Evolutionary conservation across 2,888 invertebrate genomes (phyloP), one percentile per base, ranked within the genome.

Genomic region (Torymus auratus): DNA sequence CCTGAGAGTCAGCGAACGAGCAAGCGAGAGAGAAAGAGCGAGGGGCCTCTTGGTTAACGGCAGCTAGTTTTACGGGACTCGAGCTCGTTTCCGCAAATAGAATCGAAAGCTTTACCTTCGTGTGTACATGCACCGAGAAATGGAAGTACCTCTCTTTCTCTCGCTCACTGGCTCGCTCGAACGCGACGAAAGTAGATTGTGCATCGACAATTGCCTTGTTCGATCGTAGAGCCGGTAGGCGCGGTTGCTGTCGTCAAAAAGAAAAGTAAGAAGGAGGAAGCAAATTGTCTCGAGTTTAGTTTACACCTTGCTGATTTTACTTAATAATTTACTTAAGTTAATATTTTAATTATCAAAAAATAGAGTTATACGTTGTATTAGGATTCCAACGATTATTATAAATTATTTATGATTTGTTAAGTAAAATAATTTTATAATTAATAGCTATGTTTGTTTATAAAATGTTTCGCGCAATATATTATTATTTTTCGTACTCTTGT

Each of bases 11-110:
- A 41, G 41, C 41, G 41, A 41, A 10, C 41, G 41, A 41, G 41
- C 41, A 7, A 41, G 41, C 7, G 41, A 41, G 28, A 28, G 28
- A 28, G 13, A 55, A n/a, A 50, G 52, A 41, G 65, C n/a, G 50
- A 56, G 60, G 50, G 69, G 10, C 64, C 55, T 52, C 65, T 55
- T 50, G 65, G 64, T 70, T 81, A 74, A 78, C 60, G 81, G 72
- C 58, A 60, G 64, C 55, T 61, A 69, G 79, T 75, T 76, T 79
- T 69, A 73, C 69, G 69, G 61, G 69, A 13, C 65, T 67, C 61
- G 72, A 78, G 76, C 76, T 79, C 76, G 76, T 78, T 81, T 79
- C 82, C 76, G 73, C 69, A 79, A 82, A 82, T 82, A 82, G 76
- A 82, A 76, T 69, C 67, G 75, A 75, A 74, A 74, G 69, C 73